Evolutionary conservation across 2,888 invertebrate genomes (phyloP).

Genomic region (Glomeris marginata): DNA sequence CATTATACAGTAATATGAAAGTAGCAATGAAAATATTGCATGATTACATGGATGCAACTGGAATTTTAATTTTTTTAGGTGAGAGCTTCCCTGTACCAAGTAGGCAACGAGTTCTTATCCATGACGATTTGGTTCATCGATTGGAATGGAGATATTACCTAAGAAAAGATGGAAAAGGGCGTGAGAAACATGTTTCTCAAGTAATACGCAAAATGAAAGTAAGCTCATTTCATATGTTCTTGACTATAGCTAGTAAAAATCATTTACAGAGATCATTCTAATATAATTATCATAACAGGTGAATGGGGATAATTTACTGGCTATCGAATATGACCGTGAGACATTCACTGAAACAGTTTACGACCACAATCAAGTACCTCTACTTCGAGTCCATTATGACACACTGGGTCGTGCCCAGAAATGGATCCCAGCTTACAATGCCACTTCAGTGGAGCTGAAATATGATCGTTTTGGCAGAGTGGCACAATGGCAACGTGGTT

Average conservation of each 20-base stretch:
- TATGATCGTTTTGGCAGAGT: conserved; percentile 81
- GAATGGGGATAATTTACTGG: conserved; percentile 79
- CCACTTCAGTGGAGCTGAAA: conserved; percentile 76
- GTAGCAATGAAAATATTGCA: too few relatives aligned
- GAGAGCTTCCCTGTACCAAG: conserved; percentile 85
- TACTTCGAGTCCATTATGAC: conserved; percentile 31
- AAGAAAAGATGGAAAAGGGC: conserved; percentile 49
- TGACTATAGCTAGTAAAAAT: not conserved
- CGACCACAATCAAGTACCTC: conserved; percentile 26
- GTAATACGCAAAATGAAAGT: conserved; percentile 15
- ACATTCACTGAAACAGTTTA: conserved; percentile 27
- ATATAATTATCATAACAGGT: conserved; percentile 34
- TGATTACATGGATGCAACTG: too few relatives aligned
- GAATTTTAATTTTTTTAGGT: conserved; percentile 24
- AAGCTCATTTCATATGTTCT: not conserved
- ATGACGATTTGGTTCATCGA: conserved; percentile 76
- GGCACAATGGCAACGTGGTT: conserved; percentile 84
- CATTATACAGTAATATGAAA: too few relatives aligned
- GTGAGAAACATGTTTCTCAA: conserved; percentile 16
- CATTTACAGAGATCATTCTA: not conserved
- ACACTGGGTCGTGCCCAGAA: conserved; percentile 27
- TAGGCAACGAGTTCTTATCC: conserved; percentile 75
- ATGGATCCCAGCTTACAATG: conserved; percentile 44
- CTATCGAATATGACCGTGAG: conserved; percentile 57
- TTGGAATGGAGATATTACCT: conserved; percentile 94